These are phyloP conservation scores for Strix aluco DNA, from an alignment of 2,113 vertebrate species.

Conservation along the genomic window DNA sequence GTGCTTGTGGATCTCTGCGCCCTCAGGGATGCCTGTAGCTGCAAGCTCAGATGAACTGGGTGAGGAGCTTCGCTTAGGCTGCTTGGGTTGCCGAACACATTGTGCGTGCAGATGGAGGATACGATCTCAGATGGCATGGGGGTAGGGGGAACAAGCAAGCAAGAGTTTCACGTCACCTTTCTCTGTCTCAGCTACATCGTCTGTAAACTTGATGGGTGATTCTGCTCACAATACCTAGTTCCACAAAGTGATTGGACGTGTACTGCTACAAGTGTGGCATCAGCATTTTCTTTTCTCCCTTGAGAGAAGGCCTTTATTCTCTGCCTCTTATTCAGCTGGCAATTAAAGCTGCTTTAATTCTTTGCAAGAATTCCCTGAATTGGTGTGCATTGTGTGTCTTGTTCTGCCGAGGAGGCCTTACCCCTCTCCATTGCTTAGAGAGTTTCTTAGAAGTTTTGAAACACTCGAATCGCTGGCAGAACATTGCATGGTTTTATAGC, in stretches of 20 bases:
- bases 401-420: background rate
- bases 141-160: background rate
- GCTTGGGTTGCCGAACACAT: fast-evolving
- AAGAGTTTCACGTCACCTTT: background rate
- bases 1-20: background rate
- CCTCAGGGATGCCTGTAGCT: background rate
- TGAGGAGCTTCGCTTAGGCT: background rate
- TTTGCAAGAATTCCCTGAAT: background rate
- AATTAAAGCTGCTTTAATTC: background rate
- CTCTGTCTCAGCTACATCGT: background rate
- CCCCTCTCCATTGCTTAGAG: background rate
- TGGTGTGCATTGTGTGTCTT: background rate
- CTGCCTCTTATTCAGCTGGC: background rate
- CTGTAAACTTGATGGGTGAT: background rate
- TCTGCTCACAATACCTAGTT: background rate
- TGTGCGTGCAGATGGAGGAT: background rate
- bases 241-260: background rate
- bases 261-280: background rate
- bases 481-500: background rate
- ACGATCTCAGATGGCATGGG: background rate
- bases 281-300: background rate
- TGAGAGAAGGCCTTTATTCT: background rate
- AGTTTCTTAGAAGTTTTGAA: background rate
- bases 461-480: background rate
- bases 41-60: background rate